phyloP scores from a whole-genome alignment of 2,797 vertebrate genomes.

The Acanthopagrus latus region DNA sequence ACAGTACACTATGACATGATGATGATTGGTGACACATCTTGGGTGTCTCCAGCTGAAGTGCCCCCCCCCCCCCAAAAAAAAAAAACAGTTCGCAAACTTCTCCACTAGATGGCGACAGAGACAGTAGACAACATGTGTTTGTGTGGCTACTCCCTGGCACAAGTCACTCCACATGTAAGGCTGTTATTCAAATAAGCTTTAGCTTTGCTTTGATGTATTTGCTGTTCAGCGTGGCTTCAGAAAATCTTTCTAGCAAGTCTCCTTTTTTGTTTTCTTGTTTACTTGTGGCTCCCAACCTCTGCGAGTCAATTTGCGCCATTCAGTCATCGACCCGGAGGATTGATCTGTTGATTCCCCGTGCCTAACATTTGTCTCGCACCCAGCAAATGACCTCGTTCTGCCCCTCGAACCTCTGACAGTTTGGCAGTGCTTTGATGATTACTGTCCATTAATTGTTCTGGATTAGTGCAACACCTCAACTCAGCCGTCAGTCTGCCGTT shows the following conservation, averaged over 20 bases:
- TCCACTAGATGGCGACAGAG: conserved; percentile 83
- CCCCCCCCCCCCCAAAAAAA: too few relatives aligned
- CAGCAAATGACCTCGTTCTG: not conserved
- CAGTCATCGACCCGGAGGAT: not conserved
- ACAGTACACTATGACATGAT: not conserved
- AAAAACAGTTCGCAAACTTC: not conserved
- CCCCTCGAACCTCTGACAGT: conserved; percentile 19
- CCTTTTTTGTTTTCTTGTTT: conserved; percentile 17
- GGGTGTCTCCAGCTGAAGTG: not conserved
- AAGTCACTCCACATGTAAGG: conserved; percentile 7
- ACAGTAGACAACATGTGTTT: not conserved
- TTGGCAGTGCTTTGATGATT: conserved; percentile 37
- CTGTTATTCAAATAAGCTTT: not conserved
- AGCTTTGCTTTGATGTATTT: conserved; percentile 24
- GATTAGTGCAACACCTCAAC: conserved; percentile 53
- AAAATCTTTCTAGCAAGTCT: conserved; percentile 18
- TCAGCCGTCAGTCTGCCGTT: conserved; percentile 31
- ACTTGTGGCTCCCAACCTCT: not conserved
- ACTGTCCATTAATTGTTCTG: conserved; percentile 44
- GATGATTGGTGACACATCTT: not conserved
- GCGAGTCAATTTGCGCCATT: not conserved
- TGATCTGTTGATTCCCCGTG: conserved; percentile 18
- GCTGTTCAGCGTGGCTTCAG: not conserved
- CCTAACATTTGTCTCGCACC: not conserved
- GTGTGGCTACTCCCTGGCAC: conserved; percentile 2